phyloP scores from a whole-genome alignment of 2,797 vertebrate species.

The Phrynocephalus vlangalii region DNA sequence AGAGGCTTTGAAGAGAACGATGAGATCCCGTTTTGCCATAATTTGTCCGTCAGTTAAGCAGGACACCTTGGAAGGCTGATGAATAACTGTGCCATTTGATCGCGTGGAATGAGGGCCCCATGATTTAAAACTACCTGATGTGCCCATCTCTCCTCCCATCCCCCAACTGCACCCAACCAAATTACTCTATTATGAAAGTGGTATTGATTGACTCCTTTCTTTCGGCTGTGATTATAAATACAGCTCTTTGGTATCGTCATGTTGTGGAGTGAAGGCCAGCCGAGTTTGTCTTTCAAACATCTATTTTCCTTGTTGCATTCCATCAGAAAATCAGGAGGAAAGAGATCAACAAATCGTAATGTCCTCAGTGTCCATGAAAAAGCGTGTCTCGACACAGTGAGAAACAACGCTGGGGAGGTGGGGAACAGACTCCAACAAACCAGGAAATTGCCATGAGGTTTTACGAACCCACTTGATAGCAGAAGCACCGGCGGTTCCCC shows the following conservation, averaged over 20 bases:
- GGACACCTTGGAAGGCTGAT: not conserved
- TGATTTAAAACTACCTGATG: slow-evolving; percentile 7
- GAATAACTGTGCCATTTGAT: not conserved
- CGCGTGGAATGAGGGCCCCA: not conserved
- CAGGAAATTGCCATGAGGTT: not conserved
- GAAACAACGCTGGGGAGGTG: too few relatives aligned
- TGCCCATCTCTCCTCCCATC: not conserved
- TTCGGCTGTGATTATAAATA: slow-evolving; percentile 4
- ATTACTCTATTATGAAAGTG: slow-evolving; percentile 5
- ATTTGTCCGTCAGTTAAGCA: slow-evolving; percentile 3
- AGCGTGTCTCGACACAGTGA: too few relatives aligned
- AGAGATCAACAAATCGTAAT: not conserved
- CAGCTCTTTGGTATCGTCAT: not conserved
- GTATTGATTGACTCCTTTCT: slow-evolving; percentile 13
- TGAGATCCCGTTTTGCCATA: not conserved
- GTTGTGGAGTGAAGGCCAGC: slow-evolving; percentile 4
- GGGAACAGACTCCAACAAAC: too few relatives aligned
- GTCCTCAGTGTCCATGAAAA: not conserved
- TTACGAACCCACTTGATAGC: not conserved
- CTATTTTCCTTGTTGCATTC: not conserved
- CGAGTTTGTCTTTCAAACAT: not conserved
- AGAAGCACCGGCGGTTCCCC: not conserved
- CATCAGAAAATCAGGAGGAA: not conserved
- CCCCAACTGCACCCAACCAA: not conserved
- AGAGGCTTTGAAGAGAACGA: not conserved